A percentile compares a stretch with the other conserved stretches of the same genome.
These are phyloP conservation scores for Glareola pratincola DNA, from an alignment of 2,113 vertebrate genomes.

Conservation along the genomic window DNA sequence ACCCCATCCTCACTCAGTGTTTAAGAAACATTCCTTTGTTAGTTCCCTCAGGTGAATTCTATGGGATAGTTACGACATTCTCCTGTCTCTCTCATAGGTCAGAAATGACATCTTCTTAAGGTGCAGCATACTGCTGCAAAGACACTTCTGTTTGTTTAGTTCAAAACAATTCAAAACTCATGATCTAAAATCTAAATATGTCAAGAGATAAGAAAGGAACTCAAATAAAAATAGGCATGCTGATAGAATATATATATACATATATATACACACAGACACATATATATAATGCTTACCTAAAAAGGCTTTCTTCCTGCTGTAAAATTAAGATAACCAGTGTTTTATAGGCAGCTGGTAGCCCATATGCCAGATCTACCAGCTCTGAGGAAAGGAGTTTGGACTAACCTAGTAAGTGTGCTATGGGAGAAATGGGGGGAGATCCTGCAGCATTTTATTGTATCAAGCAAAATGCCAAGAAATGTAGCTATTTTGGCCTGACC, in stretches of 20 bases:
- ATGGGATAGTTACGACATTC: neutral
- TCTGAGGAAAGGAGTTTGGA: neutral
- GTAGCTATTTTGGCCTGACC: neutral
- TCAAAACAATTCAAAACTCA: constrained; percentile 11
- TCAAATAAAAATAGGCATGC: neutral
- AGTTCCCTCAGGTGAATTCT: neutral
- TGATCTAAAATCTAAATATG: neutral
- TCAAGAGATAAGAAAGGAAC: neutral
- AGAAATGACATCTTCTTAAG: neutral
- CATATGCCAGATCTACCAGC: constrained; percentile 31
- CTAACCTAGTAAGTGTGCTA: neutral
- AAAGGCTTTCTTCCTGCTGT: constrained; percentile 8
- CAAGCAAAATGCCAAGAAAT: neutral
- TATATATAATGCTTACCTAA: neutral
- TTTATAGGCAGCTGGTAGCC: constrained; percentile 18
- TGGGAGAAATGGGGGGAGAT: neutral
- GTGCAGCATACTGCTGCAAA: neutral
- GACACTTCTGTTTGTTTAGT: neutral
- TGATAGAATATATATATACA: neutral
- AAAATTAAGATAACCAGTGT: neutral
- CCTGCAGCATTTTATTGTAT: neutral
- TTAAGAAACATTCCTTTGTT: neutral
- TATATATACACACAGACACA: neutral
- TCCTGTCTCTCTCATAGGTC: neutral
- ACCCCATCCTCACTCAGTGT: neutral